Base-by-base conservation (phyloP, 2,113 vertebrate species). In the Ahaetulla prasina region DNA sequence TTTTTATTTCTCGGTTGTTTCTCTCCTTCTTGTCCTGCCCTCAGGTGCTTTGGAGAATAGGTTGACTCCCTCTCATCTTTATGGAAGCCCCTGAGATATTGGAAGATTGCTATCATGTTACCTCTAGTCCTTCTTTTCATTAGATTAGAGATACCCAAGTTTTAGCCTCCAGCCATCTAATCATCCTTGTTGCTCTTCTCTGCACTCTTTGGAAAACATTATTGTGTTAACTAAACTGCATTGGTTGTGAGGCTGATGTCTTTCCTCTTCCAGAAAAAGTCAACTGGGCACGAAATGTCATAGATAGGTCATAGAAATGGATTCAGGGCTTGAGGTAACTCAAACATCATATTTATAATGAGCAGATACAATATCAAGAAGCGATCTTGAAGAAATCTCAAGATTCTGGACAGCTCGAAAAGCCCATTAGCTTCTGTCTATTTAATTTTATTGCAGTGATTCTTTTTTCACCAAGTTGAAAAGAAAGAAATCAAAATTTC, bases 371-470 rank as follows among this genome's bases (percentile, higher is more conserved):
- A 14, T 4, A 25, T 8, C 20, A 25, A 25, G 16, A 60, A 25
- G 1, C 23, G 30, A 30, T 30, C 10, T 63, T n/a, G 27, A 63
- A 63, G n/a, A 8, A 35, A 74, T 74, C 16, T 20, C 68, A 80
- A 39, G n/a, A 10, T 39, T 43, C 35, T 39, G 18, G 35, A 22
- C 16, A 43, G 35, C 35, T 80, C 22, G 68, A 80, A 39, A 35
- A 80, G 68, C 22, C 18, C 18, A 30, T 23, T n/a, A 3, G 8
- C 11, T 23, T 52, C 0, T 39, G 30, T 87, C 2, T 68, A 3
- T 8, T 93, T 87, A 88, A n/a, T 25, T 93, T 4, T 93, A 43
- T 54, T 39, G 8, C 49, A 80, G 74, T 87, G 89, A 55, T 35
- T 45, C 50, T n/a, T 93, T 87, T 68, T 12, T 3, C 39, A 88